Evolutionary conservation across 2,797 vertebrate genomes (phyloP), one percentile per base, ranked within the genome.

Genomic region (Loris lydekkerianus): DNA sequence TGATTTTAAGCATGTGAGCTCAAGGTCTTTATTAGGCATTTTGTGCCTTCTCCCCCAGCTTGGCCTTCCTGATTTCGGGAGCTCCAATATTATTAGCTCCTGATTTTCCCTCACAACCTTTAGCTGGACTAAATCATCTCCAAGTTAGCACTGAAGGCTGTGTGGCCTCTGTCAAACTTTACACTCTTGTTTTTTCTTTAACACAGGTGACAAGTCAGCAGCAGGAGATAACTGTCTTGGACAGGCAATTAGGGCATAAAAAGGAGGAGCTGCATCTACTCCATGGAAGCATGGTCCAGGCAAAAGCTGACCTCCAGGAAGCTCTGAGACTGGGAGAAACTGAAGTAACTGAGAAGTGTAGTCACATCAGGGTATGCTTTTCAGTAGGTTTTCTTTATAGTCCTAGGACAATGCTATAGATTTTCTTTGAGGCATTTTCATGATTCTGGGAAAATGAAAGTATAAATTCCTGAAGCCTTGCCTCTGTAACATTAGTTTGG

Each of bases 271-370:
- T 99, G 70, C 89, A 1, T 15, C 96, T 98, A 7, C 98, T 99
- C 37, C 98, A 99, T 72, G 97, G 97, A 31, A 98, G 97, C 92
- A 97, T 99, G 90, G 97, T 98, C 91, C 98, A 98, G 86, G 99
- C 98, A 91, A 98, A 97, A 65, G 96, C 97, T 25, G 97, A 98
- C 83, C 98, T 99, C 91, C 91, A 97, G 70, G 98, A 98, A 90
- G 98, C 98, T 10, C 98, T 99, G 92, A 96, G 43, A 56, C 98
- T 98, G 18, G 99, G 98, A 18, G 99, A 99, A 96, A 91, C 96
- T 2, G 98, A 99, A 90, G 98, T 98, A 1, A 91, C 98, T 20
- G 98, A 98, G 56, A 99, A 98, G 34, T 98, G 98, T 31, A 40
- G 6, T 76, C 98, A 98, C 18, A 98, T 99, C 81, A 98, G 98